These are phyloP conservation scores for Gephyroberyx darwinii DNA, from an alignment of 2,797 vertebrate genomes.

Conservation along the genomic window DNA sequence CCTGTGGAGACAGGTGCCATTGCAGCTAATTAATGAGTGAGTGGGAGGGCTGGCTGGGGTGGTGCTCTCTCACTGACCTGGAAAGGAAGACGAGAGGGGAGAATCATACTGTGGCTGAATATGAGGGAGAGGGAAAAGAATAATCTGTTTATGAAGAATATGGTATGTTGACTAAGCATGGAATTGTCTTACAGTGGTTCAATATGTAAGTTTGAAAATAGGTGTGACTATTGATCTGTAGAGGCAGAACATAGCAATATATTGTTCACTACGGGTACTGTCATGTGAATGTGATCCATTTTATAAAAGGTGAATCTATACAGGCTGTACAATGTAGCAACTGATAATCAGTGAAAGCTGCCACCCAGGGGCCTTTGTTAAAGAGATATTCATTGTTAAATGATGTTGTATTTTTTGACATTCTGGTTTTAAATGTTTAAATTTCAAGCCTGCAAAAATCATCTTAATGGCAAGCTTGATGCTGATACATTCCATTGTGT, in stretches of 20 bases:
- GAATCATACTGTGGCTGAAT: constrained; percentile 26
- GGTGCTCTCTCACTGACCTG: constrained; percentile 60
- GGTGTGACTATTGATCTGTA: constrained; percentile 30
- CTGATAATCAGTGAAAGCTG: neutral
- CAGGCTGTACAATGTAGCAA: neutral
- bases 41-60: constrained; percentile 39
- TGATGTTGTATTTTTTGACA: no score
- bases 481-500: constrained; percentile 14
- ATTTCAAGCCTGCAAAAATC: constrained; percentile 21
- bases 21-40: constrained; percentile 71
- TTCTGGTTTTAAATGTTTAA: neutral
- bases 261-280: neutral
- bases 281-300: constrained; percentile 1
- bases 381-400: no score
- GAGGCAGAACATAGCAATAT: constrained; percentile 3
- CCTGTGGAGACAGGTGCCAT: constrained; percentile 67
- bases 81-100: constrained; percentile 52
- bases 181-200: constrained; percentile 29
- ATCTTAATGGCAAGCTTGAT: constrained; percentile 22
- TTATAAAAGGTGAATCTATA: neutral
- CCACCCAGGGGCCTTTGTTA: neutral
- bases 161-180: constrained; percentile 27
- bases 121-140: constrained; percentile 45
- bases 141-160: constrained; percentile 57
- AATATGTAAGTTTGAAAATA: constrained; percentile 34